Evolutionary conservation across 2,113 vertebrate genomes (phyloP).

Genomic region (Lanius ludovicianus): DNA sequence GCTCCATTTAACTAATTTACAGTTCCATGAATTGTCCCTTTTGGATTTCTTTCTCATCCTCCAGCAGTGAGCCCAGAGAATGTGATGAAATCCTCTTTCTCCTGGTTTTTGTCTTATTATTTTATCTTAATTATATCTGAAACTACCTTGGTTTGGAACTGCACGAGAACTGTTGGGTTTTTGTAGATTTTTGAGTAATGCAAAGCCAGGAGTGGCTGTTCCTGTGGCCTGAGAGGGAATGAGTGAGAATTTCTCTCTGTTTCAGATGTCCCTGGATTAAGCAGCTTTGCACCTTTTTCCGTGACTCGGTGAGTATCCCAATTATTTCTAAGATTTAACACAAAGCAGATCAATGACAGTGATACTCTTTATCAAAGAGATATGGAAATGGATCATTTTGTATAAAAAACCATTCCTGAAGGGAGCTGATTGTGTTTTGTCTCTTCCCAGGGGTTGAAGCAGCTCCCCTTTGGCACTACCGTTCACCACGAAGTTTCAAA

Average conservation of each 20-base stretch:
- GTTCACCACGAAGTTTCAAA: not conserved
- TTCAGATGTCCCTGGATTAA: slow-evolving; percentile 49
- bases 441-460: not conserved
- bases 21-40: not conserved
- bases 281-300: slow-evolving; percentile 8
- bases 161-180: not conserved
- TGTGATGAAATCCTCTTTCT: not conserved
- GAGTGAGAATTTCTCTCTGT: not conserved
- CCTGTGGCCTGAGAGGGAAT: not conserved
- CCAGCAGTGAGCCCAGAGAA: not conserved
- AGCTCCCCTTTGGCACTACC: not conserved
- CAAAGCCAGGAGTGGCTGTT: not conserved
- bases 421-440: not conserved
- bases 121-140: not conserved
- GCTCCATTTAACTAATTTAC: not conserved
- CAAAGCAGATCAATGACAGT: not conserved
- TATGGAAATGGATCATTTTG: accelerated
- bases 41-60: not conserved
- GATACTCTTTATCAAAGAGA: accelerated
- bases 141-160: not conserved
- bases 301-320: slow-evolving; percentile 16
- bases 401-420: not conserved
- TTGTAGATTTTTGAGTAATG: not conserved
- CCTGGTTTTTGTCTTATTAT: not conserved
- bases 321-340: not conserved